Conservation (phyloP, 2,113 vertebrate species). For the Psilopogon haemacephalus region DNA sequence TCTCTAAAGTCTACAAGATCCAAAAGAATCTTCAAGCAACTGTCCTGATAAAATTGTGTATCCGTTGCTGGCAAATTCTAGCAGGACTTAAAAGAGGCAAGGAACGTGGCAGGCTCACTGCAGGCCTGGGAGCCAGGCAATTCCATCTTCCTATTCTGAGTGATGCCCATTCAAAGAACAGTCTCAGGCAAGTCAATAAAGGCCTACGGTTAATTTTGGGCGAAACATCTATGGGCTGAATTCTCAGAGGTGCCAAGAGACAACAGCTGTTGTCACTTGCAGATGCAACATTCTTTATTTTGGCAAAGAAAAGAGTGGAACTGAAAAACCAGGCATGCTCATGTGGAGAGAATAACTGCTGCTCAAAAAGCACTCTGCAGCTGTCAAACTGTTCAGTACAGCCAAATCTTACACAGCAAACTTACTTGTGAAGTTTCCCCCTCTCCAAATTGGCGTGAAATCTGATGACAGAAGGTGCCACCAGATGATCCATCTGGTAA, state of each 20-base stretch:
- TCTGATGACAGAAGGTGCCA: conserved; percentile 68
- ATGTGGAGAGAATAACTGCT: background rate
- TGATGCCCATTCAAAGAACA: background rate
- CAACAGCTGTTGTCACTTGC: background rate
- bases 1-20: background rate
- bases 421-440: conserved; percentile 70
- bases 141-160: background rate
- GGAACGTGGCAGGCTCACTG: background rate
- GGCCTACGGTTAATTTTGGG: background rate
- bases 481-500: conserved; percentile 79
- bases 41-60: background rate
- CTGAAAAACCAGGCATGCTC: background rate
- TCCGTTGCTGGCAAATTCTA: background rate
- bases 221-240: background rate
- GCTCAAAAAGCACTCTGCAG: background rate
- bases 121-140: background rate
- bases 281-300: background rate
- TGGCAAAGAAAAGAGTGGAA: background rate
- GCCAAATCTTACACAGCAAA: conserved; percentile 3
- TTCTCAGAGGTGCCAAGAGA: background rate
- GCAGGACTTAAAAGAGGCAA: background rate
- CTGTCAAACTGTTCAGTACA: background rate
- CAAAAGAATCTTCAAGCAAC: background rate
- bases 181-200: background rate
- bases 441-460: conserved; percentile 79